phyloP scores from a whole-genome alignment of 2,797 vertebrate species.

The Naso thynnoides region DNA sequence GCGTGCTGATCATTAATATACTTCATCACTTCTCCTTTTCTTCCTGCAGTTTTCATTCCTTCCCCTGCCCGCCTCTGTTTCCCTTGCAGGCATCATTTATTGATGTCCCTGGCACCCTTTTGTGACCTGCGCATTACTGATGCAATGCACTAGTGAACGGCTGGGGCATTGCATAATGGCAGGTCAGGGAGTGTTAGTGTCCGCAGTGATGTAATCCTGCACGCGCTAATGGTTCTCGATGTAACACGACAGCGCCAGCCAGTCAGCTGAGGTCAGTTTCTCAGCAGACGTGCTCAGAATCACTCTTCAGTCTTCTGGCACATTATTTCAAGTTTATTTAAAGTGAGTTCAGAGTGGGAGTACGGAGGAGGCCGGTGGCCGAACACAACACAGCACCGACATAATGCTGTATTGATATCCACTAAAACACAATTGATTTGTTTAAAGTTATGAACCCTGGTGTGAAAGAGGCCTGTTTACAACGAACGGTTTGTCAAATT shows the following conservation, averaged over 20 bases:
- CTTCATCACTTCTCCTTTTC: neutral
- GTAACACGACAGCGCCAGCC: neutral
- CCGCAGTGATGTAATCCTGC: slow-evolving; percentile 51
- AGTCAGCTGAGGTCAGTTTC: slow-evolving; percentile 28
- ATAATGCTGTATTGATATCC: slow-evolving; percentile 15
- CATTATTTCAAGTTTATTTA: neutral
- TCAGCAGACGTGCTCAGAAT: slow-evolving; percentile 15
- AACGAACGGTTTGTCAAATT: slow-evolving; percentile 2
- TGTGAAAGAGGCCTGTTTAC: slow-evolving; percentile 23
- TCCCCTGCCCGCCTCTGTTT: neutral
- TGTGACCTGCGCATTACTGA: slow-evolving; percentile 45
- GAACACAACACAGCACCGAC: neutral
- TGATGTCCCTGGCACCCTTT: slow-evolving; percentile 29
- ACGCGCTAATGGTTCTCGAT: slow-evolving; percentile 48
- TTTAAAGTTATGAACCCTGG: slow-evolving; percentile 13
- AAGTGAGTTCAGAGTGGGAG: too few relatives aligned
- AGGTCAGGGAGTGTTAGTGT: slow-evolving; percentile 57
- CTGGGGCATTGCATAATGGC: slow-evolving; percentile 53
- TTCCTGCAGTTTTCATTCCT: neutral
- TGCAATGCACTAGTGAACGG: slow-evolving; percentile 28
- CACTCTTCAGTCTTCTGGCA: neutral
- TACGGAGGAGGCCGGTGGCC: too few relatives aligned
- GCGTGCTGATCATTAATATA: neutral
- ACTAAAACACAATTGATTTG: neutral
- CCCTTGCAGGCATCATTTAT: slow-evolving; percentile 21